These are phyloP conservation scores for Lepidochitona cinerea DNA, from an alignment of 2,888 invertebrate species.

Conservation along the genomic window DNA sequence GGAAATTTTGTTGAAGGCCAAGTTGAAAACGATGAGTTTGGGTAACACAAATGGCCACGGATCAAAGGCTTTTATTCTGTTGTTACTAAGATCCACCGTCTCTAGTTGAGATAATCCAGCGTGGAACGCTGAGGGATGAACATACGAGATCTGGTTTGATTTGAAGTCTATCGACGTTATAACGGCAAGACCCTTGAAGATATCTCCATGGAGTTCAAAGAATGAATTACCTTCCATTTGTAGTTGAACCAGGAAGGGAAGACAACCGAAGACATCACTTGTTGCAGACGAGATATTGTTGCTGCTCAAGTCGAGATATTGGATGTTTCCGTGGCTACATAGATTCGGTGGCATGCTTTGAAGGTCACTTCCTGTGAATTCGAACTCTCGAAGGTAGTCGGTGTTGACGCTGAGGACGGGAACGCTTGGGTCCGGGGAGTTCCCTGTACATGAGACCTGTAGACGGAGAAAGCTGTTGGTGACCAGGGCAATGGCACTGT, in stretches of 20 bases:
- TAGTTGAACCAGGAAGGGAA: neutral
- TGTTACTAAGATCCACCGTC: conserved; percentile 5
- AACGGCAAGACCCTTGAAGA: neutral
- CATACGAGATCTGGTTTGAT: neutral
- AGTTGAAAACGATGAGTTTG: neutral
- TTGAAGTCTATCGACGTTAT: neutral
- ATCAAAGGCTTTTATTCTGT: neutral
- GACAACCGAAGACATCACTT: neutral
- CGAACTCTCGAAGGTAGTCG: neutral
- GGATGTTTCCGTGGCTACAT: neutral
- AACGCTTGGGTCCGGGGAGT: neutral
- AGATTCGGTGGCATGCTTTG: neutral
- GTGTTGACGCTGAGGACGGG: neutral
- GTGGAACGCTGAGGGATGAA: neutral
- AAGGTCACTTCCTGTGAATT: conserved; percentile 2
- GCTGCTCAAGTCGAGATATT: conserved; percentile 1
- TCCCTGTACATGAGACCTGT: neutral
- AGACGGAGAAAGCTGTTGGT: neutral
- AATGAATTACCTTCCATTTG: neutral
- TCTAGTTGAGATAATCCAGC: neutral
- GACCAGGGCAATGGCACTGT: neutral
- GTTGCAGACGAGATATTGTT: neutral
- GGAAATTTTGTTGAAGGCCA: neutral
- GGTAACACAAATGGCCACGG: conserved; percentile 6
- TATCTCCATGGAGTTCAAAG: neutral